A percentile compares a stretch with the other conserved stretches of the same genome.
phyloP scores from a whole-genome alignment of 2,888 invertebrate genomes.

The Lasioglossum morio region DNA sequence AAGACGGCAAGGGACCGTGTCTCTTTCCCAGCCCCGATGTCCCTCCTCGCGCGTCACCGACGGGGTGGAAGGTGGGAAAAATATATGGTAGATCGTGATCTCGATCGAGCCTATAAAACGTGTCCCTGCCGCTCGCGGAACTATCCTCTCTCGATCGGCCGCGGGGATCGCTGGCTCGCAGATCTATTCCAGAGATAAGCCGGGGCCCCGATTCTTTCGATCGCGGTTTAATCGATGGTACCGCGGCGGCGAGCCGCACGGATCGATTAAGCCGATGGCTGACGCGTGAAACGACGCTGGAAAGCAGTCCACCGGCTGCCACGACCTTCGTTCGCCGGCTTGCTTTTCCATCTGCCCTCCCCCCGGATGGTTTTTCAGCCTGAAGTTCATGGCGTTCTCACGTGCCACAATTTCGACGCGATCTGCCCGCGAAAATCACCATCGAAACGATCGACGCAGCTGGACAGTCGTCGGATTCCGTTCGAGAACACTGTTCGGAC shows the following conservation, averaged over 20 bases:
- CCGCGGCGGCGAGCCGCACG: constrained; percentile 5
- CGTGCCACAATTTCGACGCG: constrained; percentile 41
- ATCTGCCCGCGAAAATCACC: not conserved
- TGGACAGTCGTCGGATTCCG: not conserved
- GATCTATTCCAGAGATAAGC: constrained; percentile 65
- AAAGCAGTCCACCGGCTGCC: constrained; percentile 26
- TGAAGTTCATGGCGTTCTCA: constrained; percentile 67
- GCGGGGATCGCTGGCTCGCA: constrained; percentile 32
- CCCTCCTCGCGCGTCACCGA: constrained; percentile 15
- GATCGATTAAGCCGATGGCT: constrained; percentile 42
- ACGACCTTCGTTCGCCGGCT: not conserved
- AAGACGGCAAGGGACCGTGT: constrained; percentile 13
- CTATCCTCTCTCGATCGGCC: constrained; percentile 36
- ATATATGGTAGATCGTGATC: constrained; percentile 74
- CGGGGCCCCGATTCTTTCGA: constrained; percentile 47
- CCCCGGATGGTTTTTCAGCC: constrained; percentile 4
- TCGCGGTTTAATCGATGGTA: constrained; percentile 60
- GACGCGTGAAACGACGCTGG: constrained; percentile 38
- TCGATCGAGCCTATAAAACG: constrained; percentile 70
- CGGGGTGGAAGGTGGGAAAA: constrained; percentile 53
- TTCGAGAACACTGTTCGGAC: not conserved
- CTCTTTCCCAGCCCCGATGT: not conserved
- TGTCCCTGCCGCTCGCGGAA: constrained; percentile 56
- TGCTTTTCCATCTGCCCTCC: constrained; percentile 35
- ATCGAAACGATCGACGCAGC: not conserved